phyloP scores from a whole-genome alignment of 2,888 invertebrate species.

The Macrosiphum euphorbiae region DNA sequence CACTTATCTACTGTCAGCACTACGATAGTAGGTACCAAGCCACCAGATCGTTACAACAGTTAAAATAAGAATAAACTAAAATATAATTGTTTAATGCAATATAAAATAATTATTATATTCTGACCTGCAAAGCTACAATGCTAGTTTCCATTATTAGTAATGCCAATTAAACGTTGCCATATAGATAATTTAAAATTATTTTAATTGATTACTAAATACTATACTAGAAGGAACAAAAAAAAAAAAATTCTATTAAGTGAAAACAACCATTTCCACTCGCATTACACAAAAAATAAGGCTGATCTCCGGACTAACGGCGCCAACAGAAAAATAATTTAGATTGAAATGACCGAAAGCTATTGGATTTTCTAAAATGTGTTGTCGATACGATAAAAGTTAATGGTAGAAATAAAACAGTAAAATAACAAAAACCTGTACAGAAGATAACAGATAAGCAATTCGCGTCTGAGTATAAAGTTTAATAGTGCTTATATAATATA shows the following conservation, averaged over 20 bases:
- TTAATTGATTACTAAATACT: not conserved
- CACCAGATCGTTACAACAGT: too few species aligned
- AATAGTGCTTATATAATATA: not conserved
- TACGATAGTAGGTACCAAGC: too few species aligned
- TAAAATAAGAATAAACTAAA: not conserved
- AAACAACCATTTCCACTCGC: not conserved
- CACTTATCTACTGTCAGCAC: too few species aligned
- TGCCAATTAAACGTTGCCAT: constrained; percentile 36
- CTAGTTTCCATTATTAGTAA: not conserved
- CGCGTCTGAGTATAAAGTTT: not conserved
- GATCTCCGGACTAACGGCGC: not conserved
- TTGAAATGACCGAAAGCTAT: constrained; percentile 18
- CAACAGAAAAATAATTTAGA: constrained; percentile 40
- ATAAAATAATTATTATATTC: not conserved
- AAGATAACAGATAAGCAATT: constrained; percentile 20
- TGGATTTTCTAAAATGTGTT: constrained; percentile 40
- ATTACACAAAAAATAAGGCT: not conserved
- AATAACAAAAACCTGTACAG: not conserved
- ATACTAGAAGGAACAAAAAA: not conserved
- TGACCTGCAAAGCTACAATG: constrained; percentile 35
- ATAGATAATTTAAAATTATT: not conserved
- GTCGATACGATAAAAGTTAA: not conserved
- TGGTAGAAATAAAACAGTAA: constrained; percentile 10
- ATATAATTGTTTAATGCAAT: not conserved
- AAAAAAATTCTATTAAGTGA: not conserved